Percentiles rank a stretch among this genome's conserved stretches.
Evolutionary conservation across 2,888 invertebrate species (phyloP).

Genomic region (Eurytoma californica): DNA sequence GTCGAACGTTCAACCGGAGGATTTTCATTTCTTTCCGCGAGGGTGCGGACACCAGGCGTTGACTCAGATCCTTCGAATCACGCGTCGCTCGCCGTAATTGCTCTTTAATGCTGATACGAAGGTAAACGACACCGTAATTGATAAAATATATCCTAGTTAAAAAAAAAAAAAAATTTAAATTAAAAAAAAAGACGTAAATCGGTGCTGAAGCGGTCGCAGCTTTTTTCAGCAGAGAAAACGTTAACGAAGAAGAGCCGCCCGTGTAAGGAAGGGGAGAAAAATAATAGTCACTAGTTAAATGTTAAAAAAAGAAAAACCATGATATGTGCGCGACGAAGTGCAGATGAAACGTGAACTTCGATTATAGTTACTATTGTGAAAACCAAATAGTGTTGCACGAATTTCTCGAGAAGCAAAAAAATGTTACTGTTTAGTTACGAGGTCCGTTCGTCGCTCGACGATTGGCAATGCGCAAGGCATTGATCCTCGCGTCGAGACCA

Average conservation of each 20-base stretch:
- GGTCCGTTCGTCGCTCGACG: constrained; percentile 27
- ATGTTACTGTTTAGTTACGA: constrained; percentile 7
- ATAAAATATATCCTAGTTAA: constrained; percentile 16
- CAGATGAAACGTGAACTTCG: constrained; percentile 38
- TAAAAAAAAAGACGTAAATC: constrained; percentile 19
- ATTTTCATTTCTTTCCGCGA: not conserved
- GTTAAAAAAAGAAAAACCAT: constrained; percentile 15
- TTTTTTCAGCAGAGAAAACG: constrained; percentile 40
- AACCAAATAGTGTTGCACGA: constrained; percentile 57
- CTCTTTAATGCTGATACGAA: not conserved
- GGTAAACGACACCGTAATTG: not conserved
- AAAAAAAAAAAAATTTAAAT: constrained; percentile 20
- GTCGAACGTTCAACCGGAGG: constrained; percentile 4
- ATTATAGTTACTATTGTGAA: constrained; percentile 56
- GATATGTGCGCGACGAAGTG: too few relatives aligned
- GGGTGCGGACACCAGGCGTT: too few relatives aligned
- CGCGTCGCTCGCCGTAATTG: constrained; percentile 10
- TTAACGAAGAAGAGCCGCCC: constrained; percentile 7
- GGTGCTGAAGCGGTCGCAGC: constrained; percentile 38
- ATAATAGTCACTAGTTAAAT: constrained; percentile 55
- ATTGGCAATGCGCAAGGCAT: constrained; percentile 21
- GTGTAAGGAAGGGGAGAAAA: constrained; percentile 40
- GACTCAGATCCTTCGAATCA: not conserved
- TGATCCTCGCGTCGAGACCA: constrained; percentile 11
- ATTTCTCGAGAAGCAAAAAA: constrained; percentile 40